A percentile compares a stretch with the other conserved stretches of the same genome.
Conservation (phyloP, 2,113 vertebrate species). For the Corvus cornix region DNA sequence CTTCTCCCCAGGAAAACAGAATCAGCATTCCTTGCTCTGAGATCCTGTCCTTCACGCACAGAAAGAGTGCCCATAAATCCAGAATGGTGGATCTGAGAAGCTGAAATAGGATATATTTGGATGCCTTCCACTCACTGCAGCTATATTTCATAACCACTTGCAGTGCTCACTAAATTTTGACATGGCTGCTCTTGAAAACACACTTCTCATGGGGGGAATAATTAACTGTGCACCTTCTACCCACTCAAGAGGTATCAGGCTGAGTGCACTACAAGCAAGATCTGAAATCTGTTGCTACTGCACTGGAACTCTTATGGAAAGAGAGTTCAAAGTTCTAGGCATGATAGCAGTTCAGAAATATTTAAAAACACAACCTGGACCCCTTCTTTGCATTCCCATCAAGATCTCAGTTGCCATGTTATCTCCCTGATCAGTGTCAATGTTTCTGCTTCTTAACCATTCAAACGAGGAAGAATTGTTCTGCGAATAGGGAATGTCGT, state of each 20-base stretch:
- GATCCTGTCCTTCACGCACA: slow-evolving; percentile 44
- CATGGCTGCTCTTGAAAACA: slow-evolving; percentile 9
- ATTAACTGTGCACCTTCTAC: slow-evolving; percentile 3
- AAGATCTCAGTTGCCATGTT: not conserved
- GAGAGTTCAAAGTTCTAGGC: not conserved
- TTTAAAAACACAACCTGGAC: not conserved
- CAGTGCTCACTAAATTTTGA: slow-evolving; percentile 19
- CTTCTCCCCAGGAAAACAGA: slow-evolving; percentile 8
- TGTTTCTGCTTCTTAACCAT: not conserved
- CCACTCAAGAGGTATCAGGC: not conserved
- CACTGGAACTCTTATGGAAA: not conserved
- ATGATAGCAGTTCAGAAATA: not conserved
- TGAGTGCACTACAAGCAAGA: not conserved
- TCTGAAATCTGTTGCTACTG: not conserved
- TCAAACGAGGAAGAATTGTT: not conserved
- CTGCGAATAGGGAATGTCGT: not conserved
- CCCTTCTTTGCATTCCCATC: not conserved
- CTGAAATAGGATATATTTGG: slow-evolving; percentile 53
- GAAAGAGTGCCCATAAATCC: slow-evolving; percentile 40
- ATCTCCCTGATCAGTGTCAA: not conserved
- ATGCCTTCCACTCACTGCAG: slow-evolving; percentile 54
- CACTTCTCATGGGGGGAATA: not conserved
- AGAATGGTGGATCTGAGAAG: slow-evolving; percentile 27
- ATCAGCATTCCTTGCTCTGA: slow-evolving; percentile 19
- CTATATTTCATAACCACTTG: slow-evolving; percentile 56